Evolutionary conservation across 2,888 invertebrate species (phyloP), one percentile per base, ranked within the genome.

Genomic region (Xylocampa areola): DNA sequence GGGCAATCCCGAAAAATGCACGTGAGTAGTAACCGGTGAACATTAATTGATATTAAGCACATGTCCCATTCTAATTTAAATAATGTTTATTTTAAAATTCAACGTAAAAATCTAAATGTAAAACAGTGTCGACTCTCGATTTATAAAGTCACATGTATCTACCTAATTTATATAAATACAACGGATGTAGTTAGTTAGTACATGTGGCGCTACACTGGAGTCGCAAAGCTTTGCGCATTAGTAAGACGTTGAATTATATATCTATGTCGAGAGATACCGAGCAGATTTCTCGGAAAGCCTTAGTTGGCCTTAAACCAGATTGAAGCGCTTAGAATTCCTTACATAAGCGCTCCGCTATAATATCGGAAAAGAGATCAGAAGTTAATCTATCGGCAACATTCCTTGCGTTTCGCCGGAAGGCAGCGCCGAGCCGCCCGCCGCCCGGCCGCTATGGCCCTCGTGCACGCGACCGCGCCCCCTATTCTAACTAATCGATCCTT

Each of bases 371-470:
- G 92, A 93, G 92, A 93, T 92, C 93, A 93, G 92, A 92, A 93
- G 92, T 93, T 93, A 93, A 93, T 93, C 92, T 93, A 93, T 92
- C 91, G 92, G 92, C 91, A 93, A 92, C 92, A 92, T 92, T 92
- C 91, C 89, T 88, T 86, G 92, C 90, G 90, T 91, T 92, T 90
- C 87, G 91, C 92, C 92, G 93, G 92, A 92, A 93, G 92, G 92
- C 91, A 91, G 77, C 81, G 82, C 80, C 79, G 81, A 80, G 78
- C 79, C 75, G 78, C 76, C 68, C 78, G 69, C 76, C 79, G 79
- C 76, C 76, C 75, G 70, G 76, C 79, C 68, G 74, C 77, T 79
- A 85, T 83, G 71, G 85, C 86, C 76, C 81, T 81, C 84, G 84
- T 79, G 84, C 90, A 88, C 90, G 88, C 90, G 84, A 90, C 84